Evolutionary conservation across 2,113 vertebrate species (phyloP).

Genomic region (Amphiprion ocellaris): DNA sequence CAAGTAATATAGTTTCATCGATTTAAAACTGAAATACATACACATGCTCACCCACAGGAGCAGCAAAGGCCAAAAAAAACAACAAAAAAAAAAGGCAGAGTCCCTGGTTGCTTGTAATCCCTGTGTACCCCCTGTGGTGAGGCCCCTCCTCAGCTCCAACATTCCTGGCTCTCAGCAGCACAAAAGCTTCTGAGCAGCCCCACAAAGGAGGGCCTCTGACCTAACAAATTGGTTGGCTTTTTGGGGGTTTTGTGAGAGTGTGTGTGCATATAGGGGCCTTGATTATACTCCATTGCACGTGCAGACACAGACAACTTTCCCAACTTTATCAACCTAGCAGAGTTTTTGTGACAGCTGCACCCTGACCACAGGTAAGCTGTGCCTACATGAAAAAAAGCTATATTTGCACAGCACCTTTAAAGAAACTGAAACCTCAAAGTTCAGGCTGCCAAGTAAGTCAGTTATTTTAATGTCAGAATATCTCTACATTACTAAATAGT

Average conservation of each 20-base stretch:
- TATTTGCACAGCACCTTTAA: too few species aligned
- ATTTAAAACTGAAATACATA: conserved; percentile 8
- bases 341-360: too few species aligned
- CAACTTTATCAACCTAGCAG: too few species aligned
- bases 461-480: too few species aligned
- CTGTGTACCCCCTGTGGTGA: conserved; percentile 91
- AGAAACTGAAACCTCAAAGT: too few species aligned
- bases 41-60: conserved; percentile 73
- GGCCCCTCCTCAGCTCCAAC: conserved; percentile 89
- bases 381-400: too few species aligned
- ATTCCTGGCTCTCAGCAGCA: conserved; percentile 94
- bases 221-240: conserved; percentile 81
- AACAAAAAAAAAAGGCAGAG: conserved; percentile 93
- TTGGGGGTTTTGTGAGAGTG: conserved; percentile 33
- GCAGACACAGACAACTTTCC: too few species aligned
- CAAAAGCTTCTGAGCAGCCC: conserved; percentile 89
- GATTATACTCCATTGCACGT: too few species aligned
- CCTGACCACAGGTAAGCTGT: too few species aligned
- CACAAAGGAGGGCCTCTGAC: conserved; percentile 82
- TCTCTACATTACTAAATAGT: too few species aligned
- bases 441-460: too few species aligned
- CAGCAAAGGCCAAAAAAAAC: conserved; percentile 90
- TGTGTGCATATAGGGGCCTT: conserved; percentile 34
- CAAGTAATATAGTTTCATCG: background rate
- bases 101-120: conserved; percentile 99